phyloP scores from a whole-genome alignment of 1,140 invertebrate genomes.

The Drosophila pseudoananassae region DNA sequence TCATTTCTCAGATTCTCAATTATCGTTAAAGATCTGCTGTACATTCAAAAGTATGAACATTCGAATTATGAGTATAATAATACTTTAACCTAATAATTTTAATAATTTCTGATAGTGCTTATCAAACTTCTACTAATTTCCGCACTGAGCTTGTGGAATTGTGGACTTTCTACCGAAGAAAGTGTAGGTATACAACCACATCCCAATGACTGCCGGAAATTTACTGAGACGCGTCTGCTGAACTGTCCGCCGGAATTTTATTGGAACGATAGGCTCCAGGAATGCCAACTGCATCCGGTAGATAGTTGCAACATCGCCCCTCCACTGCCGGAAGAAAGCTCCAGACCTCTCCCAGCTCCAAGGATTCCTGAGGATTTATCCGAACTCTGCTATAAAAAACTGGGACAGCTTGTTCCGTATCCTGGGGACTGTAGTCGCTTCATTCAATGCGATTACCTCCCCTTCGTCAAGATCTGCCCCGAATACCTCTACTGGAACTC shows the following conservation, averaged over 20 bases:
- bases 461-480: conserved; percentile 59
- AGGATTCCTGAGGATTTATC: background rate
- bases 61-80: background rate
- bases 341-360: background rate
- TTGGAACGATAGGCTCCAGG: conserved; percentile 40
- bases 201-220: conserved; percentile 48
- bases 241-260: conserved; percentile 32
- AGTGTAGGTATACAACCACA: background rate
- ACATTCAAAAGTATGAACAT: conserved; percentile 9
- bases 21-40: background rate
- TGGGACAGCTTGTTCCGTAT: conserved; percentile 37
- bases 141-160: background rate
- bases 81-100: background rate
- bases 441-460: conserved; percentile 59
- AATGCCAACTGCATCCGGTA: conserved; percentile 7
- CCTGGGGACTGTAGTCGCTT: conserved; percentile 54
- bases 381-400: conserved; percentile 18
- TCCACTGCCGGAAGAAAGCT: background rate
- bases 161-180: background rate
- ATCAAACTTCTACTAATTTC: background rate
- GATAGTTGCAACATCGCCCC: background rate
- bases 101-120: conserved; percentile 12
- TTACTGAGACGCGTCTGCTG: conserved; percentile 12
- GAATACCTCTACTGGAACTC: conserved; percentile 61
- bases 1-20: background rate